These are phyloP conservation scores for Metaphire vulgaris DNA, from an alignment of 1,140 invertebrate genomes.

Conservation along the genomic window DNA sequence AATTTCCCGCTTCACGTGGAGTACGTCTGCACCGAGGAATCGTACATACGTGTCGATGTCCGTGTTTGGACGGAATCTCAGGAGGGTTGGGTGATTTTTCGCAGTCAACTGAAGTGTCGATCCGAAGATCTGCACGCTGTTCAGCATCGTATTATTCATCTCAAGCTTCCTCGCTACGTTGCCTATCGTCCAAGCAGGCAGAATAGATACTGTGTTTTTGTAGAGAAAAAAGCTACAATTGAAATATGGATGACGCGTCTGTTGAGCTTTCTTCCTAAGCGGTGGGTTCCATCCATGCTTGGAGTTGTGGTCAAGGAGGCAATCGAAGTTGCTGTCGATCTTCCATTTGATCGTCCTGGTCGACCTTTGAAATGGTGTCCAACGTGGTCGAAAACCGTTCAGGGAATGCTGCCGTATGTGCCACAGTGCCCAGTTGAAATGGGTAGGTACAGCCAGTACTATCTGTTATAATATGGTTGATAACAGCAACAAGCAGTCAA, in stretches of 20 bases:
- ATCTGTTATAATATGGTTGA: no score
- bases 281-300: neutral
- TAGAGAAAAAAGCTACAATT: neutral
- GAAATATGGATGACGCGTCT: neutral
- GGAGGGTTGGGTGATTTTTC: neutral
- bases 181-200: neutral
- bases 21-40: neutral
- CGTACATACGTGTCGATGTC: neutral
- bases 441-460: slow-evolving; percentile 3
- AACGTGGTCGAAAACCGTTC: neutral
- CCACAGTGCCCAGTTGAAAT: neutral
- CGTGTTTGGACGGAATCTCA: neutral
- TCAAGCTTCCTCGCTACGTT: neutral
- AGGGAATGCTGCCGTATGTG: neutral
- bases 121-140: neutral
- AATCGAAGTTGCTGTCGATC: neutral
- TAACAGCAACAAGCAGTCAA: no score
- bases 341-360: slow-evolving; percentile 10
- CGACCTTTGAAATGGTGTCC: neutral
- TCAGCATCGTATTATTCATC: neutral
- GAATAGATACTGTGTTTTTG: neutral
- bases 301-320: neutral
- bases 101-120: neutral
- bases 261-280: neutral
- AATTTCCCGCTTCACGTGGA: neutral